These are phyloP conservation scores for Micromesistius poutassou DNA, from an alignment of 2,797 vertebrate species.

Conservation along the genomic window DNA sequence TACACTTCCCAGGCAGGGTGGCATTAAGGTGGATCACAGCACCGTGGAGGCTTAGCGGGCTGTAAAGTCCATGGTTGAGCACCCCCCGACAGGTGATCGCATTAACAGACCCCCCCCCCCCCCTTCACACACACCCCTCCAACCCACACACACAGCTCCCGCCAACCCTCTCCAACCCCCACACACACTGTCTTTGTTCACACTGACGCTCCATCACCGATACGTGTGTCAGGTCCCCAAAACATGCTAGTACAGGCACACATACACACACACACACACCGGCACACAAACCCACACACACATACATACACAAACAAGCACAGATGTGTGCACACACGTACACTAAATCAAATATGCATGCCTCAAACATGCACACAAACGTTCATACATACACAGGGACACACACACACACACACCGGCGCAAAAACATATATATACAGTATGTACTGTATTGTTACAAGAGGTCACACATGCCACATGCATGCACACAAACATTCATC, in stretches of 20 bases:
- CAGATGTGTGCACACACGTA: not conserved
- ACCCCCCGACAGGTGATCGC: conserved; percentile 55
- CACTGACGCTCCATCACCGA: not conserved
- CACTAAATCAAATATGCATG: not conserved
- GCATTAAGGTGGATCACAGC: conserved; percentile 30
- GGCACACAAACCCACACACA: conserved; percentile 9
- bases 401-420: not conserved
- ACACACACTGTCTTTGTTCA: conserved; percentile 13
- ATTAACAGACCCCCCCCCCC: conserved; percentile 25
- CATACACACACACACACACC: not conserved
- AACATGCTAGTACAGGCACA: conserved; percentile 1
- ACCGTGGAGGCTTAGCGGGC: conserved; percentile 28
- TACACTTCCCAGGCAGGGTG: not conserved
- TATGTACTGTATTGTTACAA: not conserved
- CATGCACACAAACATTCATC: not conserved
- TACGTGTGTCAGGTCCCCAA: no score
- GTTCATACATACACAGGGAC: not conserved
- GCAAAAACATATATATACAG: not conserved
- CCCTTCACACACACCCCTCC: not conserved
- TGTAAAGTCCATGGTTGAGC: conserved; percentile 35
- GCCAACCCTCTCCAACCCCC: no score
- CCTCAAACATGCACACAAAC: not conserved
- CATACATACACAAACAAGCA: conserved; percentile 3
- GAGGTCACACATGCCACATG: not conserved
- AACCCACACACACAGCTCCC: no score